Percentiles rank a stretch among this genome's conserved stretches.
These are phyloP conservation scores for Brachystomella parvula DNA, from an alignment of 1,140 invertebrate species.

Conservation along the genomic window DNA sequence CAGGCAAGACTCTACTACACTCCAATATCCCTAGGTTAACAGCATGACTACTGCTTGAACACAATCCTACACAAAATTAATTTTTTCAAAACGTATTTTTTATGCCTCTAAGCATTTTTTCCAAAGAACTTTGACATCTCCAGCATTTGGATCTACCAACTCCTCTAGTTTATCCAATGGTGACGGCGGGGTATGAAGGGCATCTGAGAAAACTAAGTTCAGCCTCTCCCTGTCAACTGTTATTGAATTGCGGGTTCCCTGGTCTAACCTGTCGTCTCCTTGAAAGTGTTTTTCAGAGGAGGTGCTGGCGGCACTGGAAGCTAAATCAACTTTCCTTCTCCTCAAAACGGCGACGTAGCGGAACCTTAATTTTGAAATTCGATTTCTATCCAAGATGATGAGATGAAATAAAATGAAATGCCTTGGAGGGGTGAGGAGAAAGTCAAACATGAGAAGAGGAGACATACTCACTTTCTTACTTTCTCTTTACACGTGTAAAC, in stretches of 20 bases:
- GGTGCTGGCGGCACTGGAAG: background rate
- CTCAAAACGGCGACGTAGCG: background rate
- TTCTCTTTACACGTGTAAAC: constrained; percentile 10
- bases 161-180: background rate
- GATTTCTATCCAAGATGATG: constrained; percentile 1
- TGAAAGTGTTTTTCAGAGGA: background rate
- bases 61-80: too few relatives aligned
- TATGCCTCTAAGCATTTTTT: too few relatives aligned
- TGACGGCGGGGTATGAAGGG: background rate
- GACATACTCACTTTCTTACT: too few relatives aligned
- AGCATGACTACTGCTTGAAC: too few relatives aligned
- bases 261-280: background rate
- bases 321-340: background rate
- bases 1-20: too few relatives aligned
- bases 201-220: background rate
- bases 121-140: too few relatives aligned
- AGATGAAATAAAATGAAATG: background rate
- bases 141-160: too few relatives aligned
- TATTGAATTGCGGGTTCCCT: background rate
- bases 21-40: too few relatives aligned
- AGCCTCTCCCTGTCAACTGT: background rate
- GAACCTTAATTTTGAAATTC: constrained; percentile 1
- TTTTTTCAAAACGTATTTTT: too few relatives aligned
- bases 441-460: too few relatives aligned
- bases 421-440: constrained; percentile 3